Base-by-base conservation (phyloP, 2,797 vertebrate species). In the Choloepus didactylus region DNA sequence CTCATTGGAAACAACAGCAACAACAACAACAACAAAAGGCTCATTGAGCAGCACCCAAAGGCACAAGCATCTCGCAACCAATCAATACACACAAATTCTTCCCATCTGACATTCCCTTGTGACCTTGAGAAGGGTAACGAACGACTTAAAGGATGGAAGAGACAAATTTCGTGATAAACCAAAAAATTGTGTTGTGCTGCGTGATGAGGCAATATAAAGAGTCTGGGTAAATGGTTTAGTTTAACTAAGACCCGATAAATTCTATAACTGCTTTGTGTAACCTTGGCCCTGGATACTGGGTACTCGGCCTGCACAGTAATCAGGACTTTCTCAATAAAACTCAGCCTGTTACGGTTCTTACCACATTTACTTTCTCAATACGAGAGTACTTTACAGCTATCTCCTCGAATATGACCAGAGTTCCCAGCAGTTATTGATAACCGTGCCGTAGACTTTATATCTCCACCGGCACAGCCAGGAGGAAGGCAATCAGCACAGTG, bases 311-410 rank as follows among this genome's bases (percentile, higher is more conserved):
- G 96, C 97, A 97, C 49, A 10, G 96, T 97, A 97, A 98, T 98
- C 98, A 98, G 97, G 97, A 97, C 95, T 97, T 98, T 96, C 97
- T 98, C 97, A 97, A 90, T 98, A 98, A 98, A 98, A 95, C 94
- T 97, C 95, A 94, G 94, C 72, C 72, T 93, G 94, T 82, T 96
- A 84, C 49, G 56, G 84, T 96, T 95, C 97, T 98, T 97, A 97
- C 95, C 95, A 91, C 96, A 89, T 96, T 97, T 97, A 93, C 97
- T 97, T 98, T 97, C 97, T 91, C 84, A 95, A 69, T 95, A 94
- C 38, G 95, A 95, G 88, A 93, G 95, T 97, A 72, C 92, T 97
- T 98, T 98, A 98, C 97, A 97, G 94, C 95, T 98, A 95, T 98
- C 97, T 88, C 90, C 97, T 97, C 49, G 72, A 29, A 95, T 95